phyloP scores from a whole-genome alignment of 2,888 invertebrate species.

The Melinaea menophilus region DNA sequence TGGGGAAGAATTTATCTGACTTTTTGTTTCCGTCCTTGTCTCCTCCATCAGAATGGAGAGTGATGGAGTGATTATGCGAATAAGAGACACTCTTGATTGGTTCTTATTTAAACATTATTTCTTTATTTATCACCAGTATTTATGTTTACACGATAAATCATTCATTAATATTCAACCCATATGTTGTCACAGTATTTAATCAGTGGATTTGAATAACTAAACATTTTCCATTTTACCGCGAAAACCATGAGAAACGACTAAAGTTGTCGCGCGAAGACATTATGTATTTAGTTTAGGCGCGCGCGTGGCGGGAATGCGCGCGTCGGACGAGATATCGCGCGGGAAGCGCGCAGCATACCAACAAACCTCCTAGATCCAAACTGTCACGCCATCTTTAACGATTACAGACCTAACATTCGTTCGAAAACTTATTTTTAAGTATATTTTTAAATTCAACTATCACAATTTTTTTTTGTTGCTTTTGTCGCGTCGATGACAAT shows the following conservation, averaged over 20 bases:
- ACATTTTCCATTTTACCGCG: slow-evolving; percentile 25
- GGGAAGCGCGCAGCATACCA: slow-evolving; percentile 32
- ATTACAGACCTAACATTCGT: slow-evolving; percentile 15
- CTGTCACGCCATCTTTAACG: slow-evolving; percentile 24
- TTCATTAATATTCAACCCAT: slow-evolving; percentile 12
- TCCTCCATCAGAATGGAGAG: not conserved
- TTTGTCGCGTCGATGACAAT: slow-evolving; percentile 11
- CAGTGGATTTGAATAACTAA: slow-evolving; percentile 24
- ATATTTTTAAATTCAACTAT: too few relatives aligned
- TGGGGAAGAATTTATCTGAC: slow-evolving; percentile 21
- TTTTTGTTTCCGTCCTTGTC: not conserved
- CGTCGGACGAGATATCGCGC: slow-evolving; percentile 58
- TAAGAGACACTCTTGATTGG: too few relatives aligned
- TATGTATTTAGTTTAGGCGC: slow-evolving; percentile 61
- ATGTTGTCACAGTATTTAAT: slow-evolving; percentile 19
- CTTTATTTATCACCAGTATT: too few relatives aligned
- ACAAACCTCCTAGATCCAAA: slow-evolving; percentile 28
- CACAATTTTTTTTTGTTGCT: too few relatives aligned
- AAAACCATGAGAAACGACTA: slow-evolving; percentile 34
- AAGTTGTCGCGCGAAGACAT: slow-evolving; percentile 46
- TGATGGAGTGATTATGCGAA: too few relatives aligned
- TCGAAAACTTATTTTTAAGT: too few relatives aligned
- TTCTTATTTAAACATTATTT: too few relatives aligned
- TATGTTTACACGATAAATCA: too few relatives aligned
- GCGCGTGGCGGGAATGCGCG: slow-evolving; percentile 44